Evolutionary conservation across 1,140 invertebrate species (phyloP), one percentile per base, ranked within the genome.

Genomic region (Eulimnadia texana): DNA sequence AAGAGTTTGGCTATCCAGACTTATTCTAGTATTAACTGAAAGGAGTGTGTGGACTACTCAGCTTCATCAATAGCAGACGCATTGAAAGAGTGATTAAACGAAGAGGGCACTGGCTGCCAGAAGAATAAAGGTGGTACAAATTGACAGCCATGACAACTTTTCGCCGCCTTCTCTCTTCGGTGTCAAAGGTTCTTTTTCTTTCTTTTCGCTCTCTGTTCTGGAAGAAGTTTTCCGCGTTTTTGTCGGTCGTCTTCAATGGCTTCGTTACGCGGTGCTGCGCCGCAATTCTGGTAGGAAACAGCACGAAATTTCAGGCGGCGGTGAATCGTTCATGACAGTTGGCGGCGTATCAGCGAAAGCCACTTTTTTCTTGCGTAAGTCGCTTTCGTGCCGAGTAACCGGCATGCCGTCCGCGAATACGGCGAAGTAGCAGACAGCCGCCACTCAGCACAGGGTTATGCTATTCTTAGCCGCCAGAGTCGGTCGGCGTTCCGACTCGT

Each of bases 31-130:
- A 42, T 9, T 6, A 6, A 52, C 9, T 19, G 23, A 0, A 1
- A 52, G 50, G 6, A 9, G n/a, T 11, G 10, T 52, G 23, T n/a
- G 50, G 9, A 11, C 9, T 61, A 61, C 60, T n/a, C 60, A 24
- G 60, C 60, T 54, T 61, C 60, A 20, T 61, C 60, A 61, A 61
- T 61, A n/a, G 60, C 60, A 3, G 60, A 61, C 25, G 60, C 60
- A 23, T 61, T 54, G 60, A 54, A 61, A 61, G 60, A 1, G 60
- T 55, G 20, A 61, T 61, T 2, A 61, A 29, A 61, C 60, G 42
- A 61, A 61, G 25, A 61, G 60, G 9, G 51, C 60, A 28, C 50
- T 54, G 60, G 60, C 60, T 13, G 52, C 42, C 33, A 61, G 23
- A 11, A 61, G 27, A 51, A 61, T 29, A 51, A 61, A 61, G 19